phyloP scores from a whole-genome alignment of 2,888 invertebrate genomes.

The Hetaerina titia region DNA sequence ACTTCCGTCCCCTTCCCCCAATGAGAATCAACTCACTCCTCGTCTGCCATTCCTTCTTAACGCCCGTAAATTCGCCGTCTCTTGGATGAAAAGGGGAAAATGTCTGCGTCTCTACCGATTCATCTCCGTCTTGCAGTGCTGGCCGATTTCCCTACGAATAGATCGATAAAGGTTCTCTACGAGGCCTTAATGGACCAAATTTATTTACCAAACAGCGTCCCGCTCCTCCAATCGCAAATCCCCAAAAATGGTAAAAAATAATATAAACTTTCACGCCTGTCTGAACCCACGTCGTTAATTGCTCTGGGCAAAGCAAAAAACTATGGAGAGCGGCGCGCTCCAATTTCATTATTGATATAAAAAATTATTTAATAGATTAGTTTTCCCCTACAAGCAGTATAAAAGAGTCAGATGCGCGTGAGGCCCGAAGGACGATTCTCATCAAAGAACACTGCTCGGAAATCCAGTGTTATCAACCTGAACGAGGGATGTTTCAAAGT shows the following conservation, averaged over 20 bases:
- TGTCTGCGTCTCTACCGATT: neutral
- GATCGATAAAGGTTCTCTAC: neutral
- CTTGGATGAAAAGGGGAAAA: neutral
- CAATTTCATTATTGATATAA: neutral
- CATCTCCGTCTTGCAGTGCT: neutral
- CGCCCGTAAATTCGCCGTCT: neutral
- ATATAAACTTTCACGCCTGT: neutral
- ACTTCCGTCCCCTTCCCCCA: constrained; percentile 7
- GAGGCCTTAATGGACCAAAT: neutral
- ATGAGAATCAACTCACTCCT: too few relatives aligned
- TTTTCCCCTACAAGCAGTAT: neutral
- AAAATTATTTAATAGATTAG: neutral
- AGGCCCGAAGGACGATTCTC: too few relatives aligned
- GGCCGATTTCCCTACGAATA: neutral
- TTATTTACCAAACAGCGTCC: too few relatives aligned
- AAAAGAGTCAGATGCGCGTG: neutral
- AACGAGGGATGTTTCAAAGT: neutral
- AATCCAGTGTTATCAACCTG: too few relatives aligned
- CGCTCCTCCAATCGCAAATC: too few relatives aligned
- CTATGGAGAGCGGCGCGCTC: neutral
- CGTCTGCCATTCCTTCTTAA: constrained; percentile 23
- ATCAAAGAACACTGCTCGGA: too few relatives aligned
- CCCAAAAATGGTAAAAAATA: neutral
- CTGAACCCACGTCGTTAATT: neutral
- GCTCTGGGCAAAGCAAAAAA: neutral